phyloP scores from a whole-genome alignment of 2,888 invertebrate species.

The Drosophila stalkeri region DNA sequence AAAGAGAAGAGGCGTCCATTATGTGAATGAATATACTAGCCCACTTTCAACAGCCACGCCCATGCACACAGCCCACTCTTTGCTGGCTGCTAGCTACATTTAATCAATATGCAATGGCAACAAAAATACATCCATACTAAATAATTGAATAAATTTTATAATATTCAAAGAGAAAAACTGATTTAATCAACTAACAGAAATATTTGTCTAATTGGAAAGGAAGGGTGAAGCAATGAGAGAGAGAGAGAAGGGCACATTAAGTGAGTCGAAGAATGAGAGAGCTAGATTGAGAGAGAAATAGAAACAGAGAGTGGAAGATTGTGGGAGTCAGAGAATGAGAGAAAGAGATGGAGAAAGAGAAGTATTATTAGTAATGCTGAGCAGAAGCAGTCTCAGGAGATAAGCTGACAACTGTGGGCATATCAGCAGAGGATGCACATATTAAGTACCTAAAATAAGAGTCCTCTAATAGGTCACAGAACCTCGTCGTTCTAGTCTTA shows the following conservation, averaged over 20 bases:
- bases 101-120: slow-evolving; percentile 14
- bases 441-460: too few relatives aligned
- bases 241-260: too few relatives aligned
- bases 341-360: too few relatives aligned
- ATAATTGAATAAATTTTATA: slow-evolving; percentile 2
- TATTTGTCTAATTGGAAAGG: too few relatives aligned
- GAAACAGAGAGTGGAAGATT: background rate
- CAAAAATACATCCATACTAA: background rate
- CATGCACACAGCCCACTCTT: background rate
- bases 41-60: background rate
- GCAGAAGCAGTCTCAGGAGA: too few relatives aligned
- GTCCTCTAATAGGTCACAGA: too few relatives aligned
- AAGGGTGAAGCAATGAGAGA: background rate
- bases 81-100: slow-evolving; percentile 6
- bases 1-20: background rate
- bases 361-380: too few relatives aligned
- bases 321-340: background rate
- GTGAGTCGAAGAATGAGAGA: background rate
- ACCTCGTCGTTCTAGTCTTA: too few relatives aligned
- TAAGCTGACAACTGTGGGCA: too few relatives aligned
- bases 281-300: background rate
- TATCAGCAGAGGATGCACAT: too few relatives aligned
- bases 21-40: slow-evolving; percentile 25
- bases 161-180: slow-evolving; percentile 1
- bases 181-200: slow-evolving; percentile 13